These are phyloP conservation scores for Drosophila serrata DNA, from an alignment of 1,140 invertebrate species.

Conservation along the genomic window DNA sequence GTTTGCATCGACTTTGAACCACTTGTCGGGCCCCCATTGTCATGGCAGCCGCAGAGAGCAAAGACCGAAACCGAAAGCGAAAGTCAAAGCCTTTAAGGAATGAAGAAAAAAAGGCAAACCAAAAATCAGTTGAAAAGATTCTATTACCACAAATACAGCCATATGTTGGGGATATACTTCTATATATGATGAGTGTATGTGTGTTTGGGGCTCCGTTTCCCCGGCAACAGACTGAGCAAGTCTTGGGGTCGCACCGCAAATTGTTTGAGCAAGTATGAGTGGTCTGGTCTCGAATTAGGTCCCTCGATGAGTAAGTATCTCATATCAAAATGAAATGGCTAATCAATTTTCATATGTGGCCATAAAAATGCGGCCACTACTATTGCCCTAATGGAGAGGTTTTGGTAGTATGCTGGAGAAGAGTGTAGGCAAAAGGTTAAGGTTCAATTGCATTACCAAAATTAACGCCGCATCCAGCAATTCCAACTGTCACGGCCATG, in stretches of 20 bases:
- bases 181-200: constrained; percentile 11
- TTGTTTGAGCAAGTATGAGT: constrained; percentile 12
- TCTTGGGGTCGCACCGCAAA: constrained; percentile 37
- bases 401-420: not conserved
- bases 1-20: constrained; percentile 49
- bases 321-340: constrained; percentile 41
- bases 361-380: constrained; percentile 2
- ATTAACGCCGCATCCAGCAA: constrained; percentile 8
- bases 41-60: constrained; percentile 47
- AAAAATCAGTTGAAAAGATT: constrained; percentile 51
- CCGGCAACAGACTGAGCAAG: constrained; percentile 24
- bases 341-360: constrained; percentile 21
- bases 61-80: not conserved
- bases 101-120: constrained; percentile 31
- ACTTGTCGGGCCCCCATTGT: constrained; percentile 33
- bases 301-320: constrained; percentile 24
- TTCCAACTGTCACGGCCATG: constrained; percentile 21
- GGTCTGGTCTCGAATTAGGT: constrained; percentile 31
- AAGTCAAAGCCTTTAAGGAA: constrained; percentile 34
- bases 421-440: constrained; percentile 8
- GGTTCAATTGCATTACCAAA: constrained; percentile 37
- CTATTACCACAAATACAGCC: constrained; percentile 23
- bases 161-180: constrained; percentile 3
- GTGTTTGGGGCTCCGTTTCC: constrained; percentile 1
- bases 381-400: constrained; percentile 17